Evolutionary conservation across 2,888 invertebrate species (phyloP).

Genomic region (Gastrophysa polygoni): DNA sequence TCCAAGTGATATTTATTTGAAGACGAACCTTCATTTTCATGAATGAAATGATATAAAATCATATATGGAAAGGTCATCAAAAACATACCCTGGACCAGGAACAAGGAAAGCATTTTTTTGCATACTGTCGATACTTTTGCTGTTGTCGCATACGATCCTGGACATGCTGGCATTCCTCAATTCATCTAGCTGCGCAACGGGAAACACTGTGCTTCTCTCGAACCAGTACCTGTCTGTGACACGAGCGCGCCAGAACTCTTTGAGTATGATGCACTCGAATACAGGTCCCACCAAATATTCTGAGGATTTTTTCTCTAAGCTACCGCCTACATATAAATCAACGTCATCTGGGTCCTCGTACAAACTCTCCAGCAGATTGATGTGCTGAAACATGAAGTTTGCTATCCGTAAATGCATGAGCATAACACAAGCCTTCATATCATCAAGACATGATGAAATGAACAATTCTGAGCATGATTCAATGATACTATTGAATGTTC

Average conservation of each 20-base stretch:
- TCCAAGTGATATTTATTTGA: too few relatives aligned
- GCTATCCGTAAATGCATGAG: too few relatives aligned
- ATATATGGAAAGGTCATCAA: too few relatives aligned
- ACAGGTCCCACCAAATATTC: conserved; percentile 84
- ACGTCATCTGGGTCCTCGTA: conserved; percentile 80
- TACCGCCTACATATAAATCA: conserved; percentile 82
- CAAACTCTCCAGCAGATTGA: conserved; percentile 65
- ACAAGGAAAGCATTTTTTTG: conserved; percentile 61
- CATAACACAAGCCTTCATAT: too few relatives aligned
- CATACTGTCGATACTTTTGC: conserved; percentile 68
- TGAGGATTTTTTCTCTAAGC: conserved; percentile 75
- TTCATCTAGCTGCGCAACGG: conserved; percentile 76
- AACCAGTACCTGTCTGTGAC: conserved; percentile 86
- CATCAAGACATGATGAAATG: too few relatives aligned
- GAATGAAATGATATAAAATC: too few relatives aligned
- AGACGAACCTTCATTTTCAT: too few relatives aligned
- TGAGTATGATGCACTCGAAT: conserved; percentile 81
- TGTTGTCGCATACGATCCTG: conserved; percentile 79
- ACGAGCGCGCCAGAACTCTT: conserved; percentile 84
- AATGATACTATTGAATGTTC: too few relatives aligned
- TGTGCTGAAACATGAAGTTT: conserved; percentile 68
- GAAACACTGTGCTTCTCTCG: conserved; percentile 70
- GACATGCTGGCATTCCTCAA: conserved; percentile 78
- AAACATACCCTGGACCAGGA: neutral
- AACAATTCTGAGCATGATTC: too few relatives aligned